Evolutionary conservation across 2,113 vertebrate genomes (phyloP), one percentile per base, ranked within the genome.

Genomic region (Tragelaphus imberbis): DNA sequence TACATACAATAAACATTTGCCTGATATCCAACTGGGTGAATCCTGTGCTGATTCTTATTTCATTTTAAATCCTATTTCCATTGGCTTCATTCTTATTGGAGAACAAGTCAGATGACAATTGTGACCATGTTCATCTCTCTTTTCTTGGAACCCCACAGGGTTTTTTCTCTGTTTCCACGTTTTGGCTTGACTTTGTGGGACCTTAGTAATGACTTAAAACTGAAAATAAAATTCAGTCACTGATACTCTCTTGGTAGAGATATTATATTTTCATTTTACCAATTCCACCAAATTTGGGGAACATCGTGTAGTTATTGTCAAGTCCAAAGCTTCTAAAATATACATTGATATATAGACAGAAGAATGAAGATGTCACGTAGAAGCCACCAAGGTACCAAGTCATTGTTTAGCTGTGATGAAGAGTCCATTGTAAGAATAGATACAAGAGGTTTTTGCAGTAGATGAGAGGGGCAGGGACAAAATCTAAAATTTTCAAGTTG

Each of bases 191-290:
- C 28, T 80, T 96, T 84, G 81, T 1, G 14, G 53, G 36, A 80
- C 5, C 6, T 51, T 71, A 93, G 84, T 59, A 96, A 94, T 40
- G 10, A 91, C 44, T 92, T 92, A 68, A 92, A 68, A 95, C 63
- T 93, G 30, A 93, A 96, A 90, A 88, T 89, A 63, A 96, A 59
- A 61, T 88, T 96, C 28, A 84, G 53, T 75, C 33, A 23, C 56
- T 90, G 47, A 68, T 47, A 36, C 10, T 68, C 1, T 75, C 8
- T 84, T 85, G 56, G 19, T 84, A 92, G 30, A 87, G 53, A 91
- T 79, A 77, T 17, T 36, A 96, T 21, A 95, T 94, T 92, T 27
- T 90, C 30, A 92, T 77, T 96, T 97, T 80, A 95, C 3, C 47
- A 92, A 23, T 65, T 93, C 15, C 36, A 95, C 7, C 28, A 84